phyloP scores from a whole-genome alignment of 2,113 vertebrate genomes.

The Bombycilla garrulus region DNA sequence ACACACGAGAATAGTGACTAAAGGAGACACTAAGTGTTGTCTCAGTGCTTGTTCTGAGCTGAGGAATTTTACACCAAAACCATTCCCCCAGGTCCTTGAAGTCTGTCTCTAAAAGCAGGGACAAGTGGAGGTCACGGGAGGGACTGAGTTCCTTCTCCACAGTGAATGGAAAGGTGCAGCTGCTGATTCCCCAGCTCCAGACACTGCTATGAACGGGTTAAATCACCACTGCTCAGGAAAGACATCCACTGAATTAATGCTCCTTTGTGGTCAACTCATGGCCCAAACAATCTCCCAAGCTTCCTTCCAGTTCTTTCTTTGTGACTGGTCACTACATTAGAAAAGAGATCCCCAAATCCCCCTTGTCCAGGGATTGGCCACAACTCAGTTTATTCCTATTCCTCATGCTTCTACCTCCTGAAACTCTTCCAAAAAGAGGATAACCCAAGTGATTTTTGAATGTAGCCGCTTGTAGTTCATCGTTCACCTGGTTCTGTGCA shows the following conservation, averaged over 20 bases:
- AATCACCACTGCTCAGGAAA: neutral
- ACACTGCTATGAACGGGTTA: neutral
- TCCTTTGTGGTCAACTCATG: neutral
- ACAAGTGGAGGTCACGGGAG: fast-evolving
- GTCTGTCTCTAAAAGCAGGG: neutral
- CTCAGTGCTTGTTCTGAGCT: neutral
- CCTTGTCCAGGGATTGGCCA: neutral
- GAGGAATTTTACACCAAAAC: neutral
- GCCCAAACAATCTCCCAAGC: neutral
- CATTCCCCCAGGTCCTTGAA: neutral
- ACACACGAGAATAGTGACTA: neutral
- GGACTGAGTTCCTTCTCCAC: neutral
- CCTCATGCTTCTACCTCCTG: neutral
- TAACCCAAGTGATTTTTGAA: neutral
- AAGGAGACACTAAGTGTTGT: neutral
- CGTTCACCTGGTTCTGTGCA: fast-evolving
- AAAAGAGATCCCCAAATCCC: neutral
- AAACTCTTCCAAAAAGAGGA: neutral
- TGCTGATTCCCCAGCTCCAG: neutral
- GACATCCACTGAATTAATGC: neutral
- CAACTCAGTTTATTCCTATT: neutral
- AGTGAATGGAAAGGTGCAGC: neutral
- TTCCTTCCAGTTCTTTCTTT: neutral
- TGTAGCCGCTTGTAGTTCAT: neutral
- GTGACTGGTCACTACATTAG: neutral